Evolutionary conservation across 2,113 vertebrate genomes (phyloP).

Genomic region (Corythornis cristatus): DNA sequence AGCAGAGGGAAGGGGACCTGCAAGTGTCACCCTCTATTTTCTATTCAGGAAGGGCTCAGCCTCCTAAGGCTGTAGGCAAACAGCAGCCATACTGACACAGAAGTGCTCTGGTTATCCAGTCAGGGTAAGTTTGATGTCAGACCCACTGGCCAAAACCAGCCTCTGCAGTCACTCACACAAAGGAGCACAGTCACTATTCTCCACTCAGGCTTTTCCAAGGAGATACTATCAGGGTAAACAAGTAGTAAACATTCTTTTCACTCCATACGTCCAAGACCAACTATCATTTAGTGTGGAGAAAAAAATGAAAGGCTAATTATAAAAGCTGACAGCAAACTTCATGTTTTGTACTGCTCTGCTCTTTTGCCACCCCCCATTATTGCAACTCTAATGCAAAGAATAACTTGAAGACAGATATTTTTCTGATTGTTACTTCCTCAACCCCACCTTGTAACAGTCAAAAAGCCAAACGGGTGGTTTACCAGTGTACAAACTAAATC

Average conservation of each 20-base stretch:
- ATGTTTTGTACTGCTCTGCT: neutral
- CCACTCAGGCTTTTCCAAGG: neutral
- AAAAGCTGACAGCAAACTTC: neutral
- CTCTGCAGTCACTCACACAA: neutral
- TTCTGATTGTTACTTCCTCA: neutral
- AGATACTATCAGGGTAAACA: neutral
- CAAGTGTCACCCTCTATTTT: neutral
- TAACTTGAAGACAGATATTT: neutral
- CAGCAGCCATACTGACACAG: neutral
- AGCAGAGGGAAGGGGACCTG: neutral
- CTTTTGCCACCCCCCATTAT: neutral
- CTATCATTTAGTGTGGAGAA: neutral
- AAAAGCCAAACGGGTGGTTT: constrained; percentile 19
- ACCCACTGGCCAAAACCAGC: neutral
- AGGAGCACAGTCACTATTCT: neutral
- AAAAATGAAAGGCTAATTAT: neutral
- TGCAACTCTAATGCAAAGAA: neutral
- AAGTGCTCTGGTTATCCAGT: neutral
- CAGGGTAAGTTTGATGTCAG: neutral
- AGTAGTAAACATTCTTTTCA: neutral
- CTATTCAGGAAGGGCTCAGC: neutral
- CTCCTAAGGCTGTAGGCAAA: neutral
- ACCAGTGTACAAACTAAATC: neutral
- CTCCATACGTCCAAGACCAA: neutral
- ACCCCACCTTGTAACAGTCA: neutral